Evolutionary conservation across 2,113 vertebrate genomes (phyloP).

Genomic region (Gobiocypris rarus): DNA sequence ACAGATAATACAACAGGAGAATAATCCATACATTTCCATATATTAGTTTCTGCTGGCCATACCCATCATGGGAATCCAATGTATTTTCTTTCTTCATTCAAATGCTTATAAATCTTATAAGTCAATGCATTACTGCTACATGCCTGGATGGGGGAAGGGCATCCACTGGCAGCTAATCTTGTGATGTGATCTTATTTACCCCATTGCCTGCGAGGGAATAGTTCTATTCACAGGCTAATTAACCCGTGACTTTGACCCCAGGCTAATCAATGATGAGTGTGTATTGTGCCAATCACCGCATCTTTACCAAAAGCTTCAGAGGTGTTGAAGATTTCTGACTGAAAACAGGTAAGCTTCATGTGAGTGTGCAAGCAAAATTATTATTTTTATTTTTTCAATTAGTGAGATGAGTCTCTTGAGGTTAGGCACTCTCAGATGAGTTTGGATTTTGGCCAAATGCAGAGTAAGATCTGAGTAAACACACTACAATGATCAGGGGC

Average conservation of each 20-base stretch:
- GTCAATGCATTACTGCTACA: constrained; percentile 27
- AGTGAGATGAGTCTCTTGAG: background rate
- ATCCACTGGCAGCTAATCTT: constrained; percentile 49
- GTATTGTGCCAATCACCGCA: constrained; percentile 54
- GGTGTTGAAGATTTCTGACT: constrained; percentile 10
- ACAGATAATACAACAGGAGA: background rate
- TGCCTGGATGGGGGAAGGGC: background rate
- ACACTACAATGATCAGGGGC: background rate
- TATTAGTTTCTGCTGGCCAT: background rate
- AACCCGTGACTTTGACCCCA: constrained; percentile 63
- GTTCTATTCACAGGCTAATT: constrained; percentile 67
- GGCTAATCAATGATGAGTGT: constrained; percentile 70
- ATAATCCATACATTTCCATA: background rate
- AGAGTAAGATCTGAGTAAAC: background rate
- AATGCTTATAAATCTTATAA: background rate
- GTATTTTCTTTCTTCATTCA: background rate
- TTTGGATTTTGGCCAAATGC: background rate
- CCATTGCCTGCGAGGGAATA: constrained; percentile 57
- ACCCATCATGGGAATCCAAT: background rate
- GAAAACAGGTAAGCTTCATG: constrained; percentile 1
- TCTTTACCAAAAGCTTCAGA: constrained; percentile 30
- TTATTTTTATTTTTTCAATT: background rate
- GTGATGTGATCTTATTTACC: constrained; percentile 54
- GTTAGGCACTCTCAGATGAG: background rate
- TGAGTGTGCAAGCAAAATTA: background rate